Percentiles rank a stretch among this genome's conserved stretches.
Conservation (phyloP, 2,113 vertebrate species). For the Prolemur simus region DNA sequence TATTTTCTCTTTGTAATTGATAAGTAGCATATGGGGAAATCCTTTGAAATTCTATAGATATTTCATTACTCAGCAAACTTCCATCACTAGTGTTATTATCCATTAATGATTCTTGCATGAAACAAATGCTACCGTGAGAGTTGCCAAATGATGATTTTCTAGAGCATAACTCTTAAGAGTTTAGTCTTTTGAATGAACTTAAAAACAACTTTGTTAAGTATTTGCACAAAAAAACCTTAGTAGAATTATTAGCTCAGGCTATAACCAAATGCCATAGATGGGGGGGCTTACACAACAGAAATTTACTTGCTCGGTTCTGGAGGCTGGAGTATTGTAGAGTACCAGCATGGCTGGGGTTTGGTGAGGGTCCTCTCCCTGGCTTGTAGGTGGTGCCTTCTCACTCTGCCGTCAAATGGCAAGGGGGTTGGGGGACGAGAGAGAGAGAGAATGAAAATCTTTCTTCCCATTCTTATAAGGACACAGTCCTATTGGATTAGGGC, state of each 20-base stretch:
- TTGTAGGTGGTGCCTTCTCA: background rate
- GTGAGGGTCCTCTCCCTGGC: background rate
- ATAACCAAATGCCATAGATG: background rate
- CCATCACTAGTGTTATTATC: background rate
- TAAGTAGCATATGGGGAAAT: background rate
- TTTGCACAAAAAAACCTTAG: background rate
- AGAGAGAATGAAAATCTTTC: background rate
- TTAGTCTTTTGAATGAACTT: background rate
- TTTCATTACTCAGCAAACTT: background rate
- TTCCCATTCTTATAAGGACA: background rate
- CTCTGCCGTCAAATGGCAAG: background rate
- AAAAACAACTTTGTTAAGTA: background rate
- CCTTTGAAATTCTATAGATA: background rate
- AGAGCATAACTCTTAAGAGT: background rate
- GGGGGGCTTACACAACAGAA: background rate
- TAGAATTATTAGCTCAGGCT: background rate
- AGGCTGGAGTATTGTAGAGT: background rate
- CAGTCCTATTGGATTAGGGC: no score
- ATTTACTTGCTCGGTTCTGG: background rate
- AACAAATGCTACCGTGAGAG: background rate
- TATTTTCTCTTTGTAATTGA: background rate
- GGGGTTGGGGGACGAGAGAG: accelerated
- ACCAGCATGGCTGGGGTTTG: background rate
- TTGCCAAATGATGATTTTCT: background rate
- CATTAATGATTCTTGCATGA: background rate